Conservation (phyloP, 2,888 invertebrate genomes). For the Cryptus armator region DNA sequence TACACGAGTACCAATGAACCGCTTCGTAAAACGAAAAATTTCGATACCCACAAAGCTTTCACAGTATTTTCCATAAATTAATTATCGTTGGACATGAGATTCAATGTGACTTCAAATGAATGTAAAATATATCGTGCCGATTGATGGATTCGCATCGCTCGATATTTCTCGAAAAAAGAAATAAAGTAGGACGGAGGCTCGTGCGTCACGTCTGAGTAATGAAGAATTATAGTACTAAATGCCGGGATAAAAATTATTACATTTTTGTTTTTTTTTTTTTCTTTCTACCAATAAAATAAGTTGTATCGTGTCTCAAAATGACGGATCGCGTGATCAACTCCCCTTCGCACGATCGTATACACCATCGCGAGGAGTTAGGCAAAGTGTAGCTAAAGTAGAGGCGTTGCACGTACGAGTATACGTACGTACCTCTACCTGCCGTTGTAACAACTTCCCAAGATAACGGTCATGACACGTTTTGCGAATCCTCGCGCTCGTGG, state of each 20-base stretch:
- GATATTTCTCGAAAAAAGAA: background rate
- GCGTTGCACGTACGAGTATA: constrained; percentile 28
- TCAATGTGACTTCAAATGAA: too few relatives aligned
- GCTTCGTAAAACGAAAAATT: background rate
- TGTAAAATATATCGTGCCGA: too few relatives aligned
- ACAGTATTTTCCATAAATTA: too few relatives aligned
- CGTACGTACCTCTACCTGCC: constrained; percentile 17
- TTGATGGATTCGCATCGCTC: background rate
- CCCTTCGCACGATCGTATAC: background rate
- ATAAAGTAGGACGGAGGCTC: background rate
- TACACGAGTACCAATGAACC: too few relatives aligned
- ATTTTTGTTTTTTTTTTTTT: background rate
- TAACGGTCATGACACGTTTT: constrained; percentile 64
- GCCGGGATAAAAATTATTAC: background rate
- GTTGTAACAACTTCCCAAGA: constrained; percentile 53
- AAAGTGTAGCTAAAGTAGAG: constrained; percentile 41
- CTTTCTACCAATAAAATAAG: background rate
- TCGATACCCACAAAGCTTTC: background rate
- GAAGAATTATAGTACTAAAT: background rate
- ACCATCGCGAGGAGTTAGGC: constrained; percentile 34
- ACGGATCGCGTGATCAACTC: constrained; percentile 28
- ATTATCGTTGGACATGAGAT: too few relatives aligned
- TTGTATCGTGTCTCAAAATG: constrained; percentile 16
- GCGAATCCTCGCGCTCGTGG: constrained; percentile 43
- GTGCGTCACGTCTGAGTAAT: background rate